Percentiles rank a stretch among this genome's conserved stretches.
Evolutionary conservation across 2,797 vertebrate genomes (phyloP).

Genomic region (Chelidonichthys spinosus): DNA sequence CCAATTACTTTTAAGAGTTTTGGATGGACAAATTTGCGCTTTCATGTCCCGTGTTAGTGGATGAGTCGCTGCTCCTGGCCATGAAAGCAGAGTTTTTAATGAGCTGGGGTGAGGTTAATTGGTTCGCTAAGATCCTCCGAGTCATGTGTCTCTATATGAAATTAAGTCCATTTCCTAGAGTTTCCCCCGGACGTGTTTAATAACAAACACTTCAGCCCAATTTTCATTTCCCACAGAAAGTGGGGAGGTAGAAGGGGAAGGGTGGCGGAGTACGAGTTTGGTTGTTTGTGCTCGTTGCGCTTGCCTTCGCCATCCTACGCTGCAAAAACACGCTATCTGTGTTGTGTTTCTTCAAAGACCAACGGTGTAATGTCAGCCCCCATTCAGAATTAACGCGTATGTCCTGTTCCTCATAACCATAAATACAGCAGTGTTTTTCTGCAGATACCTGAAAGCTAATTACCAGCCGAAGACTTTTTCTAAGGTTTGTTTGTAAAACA

Average conservation of each 20-base stretch:
- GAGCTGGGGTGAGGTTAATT: constrained; percentile 89
- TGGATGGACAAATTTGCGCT: constrained; percentile 85
- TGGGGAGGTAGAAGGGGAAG: constrained; percentile 16
- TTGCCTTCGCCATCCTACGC: neutral
- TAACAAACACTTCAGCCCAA: constrained; percentile 87
- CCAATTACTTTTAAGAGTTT: constrained; percentile 88
- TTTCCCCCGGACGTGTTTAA: constrained; percentile 85
- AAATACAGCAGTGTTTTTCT: constrained; percentile 15
- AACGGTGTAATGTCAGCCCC: constrained; percentile 25
- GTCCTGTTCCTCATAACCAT: constrained; percentile 8
- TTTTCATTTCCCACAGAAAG: constrained; percentile 73
- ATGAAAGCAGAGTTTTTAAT: constrained; percentile 88
- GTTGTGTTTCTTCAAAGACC: constrained; percentile 37
- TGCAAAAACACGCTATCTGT: constrained; percentile 6
- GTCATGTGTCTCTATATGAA: constrained; percentile 86
- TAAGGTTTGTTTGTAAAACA: neutral
- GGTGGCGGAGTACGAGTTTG: constrained; percentile 12
- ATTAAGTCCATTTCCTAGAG: constrained; percentile 86
- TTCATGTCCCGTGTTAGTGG: constrained; percentile 85
- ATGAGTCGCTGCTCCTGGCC: constrained; percentile 83
- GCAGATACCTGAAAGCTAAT: constrained; percentile 25
- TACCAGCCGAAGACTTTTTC: constrained; percentile 24
- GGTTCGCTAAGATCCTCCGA: constrained; percentile 83
- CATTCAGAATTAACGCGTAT: constrained; percentile 3
- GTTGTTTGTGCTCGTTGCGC: constrained; percentile 57